Evolutionary conservation across 2,888 invertebrate species (phyloP), one percentile per base, ranked within the genome.

Genomic region (Archips xylosteana): DNA sequence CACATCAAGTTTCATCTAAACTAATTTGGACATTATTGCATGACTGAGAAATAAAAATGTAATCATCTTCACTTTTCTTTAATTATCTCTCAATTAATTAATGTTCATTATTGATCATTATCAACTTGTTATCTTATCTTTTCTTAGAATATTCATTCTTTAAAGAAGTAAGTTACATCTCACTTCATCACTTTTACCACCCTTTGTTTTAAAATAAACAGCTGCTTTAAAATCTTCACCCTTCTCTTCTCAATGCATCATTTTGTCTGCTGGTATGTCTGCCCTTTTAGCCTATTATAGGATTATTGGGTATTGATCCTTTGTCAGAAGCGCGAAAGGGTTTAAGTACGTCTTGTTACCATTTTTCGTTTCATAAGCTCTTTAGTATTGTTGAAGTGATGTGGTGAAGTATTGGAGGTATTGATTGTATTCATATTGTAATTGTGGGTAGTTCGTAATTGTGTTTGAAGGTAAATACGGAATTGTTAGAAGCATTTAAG

Each of bases 241-340:
- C 86, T 83, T 85, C 85, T 80, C 83, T 85, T 76, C 79, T 82
- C 82, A 83, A 87, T 86, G 82, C 78, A 77, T 70, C 76, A 73
- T 81, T 80, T 83, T 81, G 82, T 83, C 74, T 78, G 72, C 77
- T 74, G 74, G 70, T 59, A 15, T 57, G 64, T 66, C 65, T 72
- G 54, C 74, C 74, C 72, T 64, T 65, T 39, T 51, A 80, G 75
- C 73, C 86, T 89, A 91, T 92, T 94, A 94, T 91, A 85, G 87
- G 94, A 93, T 94, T 94, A 94, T 94, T 92, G 92, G 83, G 86
- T 91, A 94, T 93, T 92, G 93, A 90, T 85, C 87, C 82, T 88
- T 94, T 94, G 90, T 92, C 66, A 84, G 72, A 87, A 89, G 94
- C 91, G 93, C 89, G 90, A 92, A 85, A 89, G 81, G 88, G 87